Evolutionary conservation across 2,113 vertebrate genomes (phyloP).

Genomic region (Gambusia holbrooki): DNA sequence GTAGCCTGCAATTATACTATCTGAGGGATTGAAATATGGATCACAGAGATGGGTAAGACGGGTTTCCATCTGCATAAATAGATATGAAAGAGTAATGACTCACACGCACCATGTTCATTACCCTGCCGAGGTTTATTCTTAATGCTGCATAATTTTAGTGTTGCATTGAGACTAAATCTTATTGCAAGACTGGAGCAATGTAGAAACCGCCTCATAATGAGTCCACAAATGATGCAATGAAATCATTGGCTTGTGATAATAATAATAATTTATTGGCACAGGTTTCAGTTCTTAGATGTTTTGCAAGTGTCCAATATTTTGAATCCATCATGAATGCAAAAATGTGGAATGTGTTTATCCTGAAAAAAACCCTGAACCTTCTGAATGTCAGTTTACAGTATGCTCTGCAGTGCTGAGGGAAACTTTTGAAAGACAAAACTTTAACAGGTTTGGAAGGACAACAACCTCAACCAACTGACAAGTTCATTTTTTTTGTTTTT

Average conservation of each 20-base stretch:
- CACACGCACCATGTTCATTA: slow-evolving; percentile 29
- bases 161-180: neutral
- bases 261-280: neutral
- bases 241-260: neutral
- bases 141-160: slow-evolving; percentile 15
- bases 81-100: slow-evolving; percentile 56
- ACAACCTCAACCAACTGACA: slow-evolving; percentile 15
- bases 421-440: slow-evolving; percentile 18
- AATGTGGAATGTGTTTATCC: neutral
- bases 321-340: neutral
- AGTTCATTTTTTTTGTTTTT: slow-evolving; percentile 1
- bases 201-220: neutral
- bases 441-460: slow-evolving; percentile 14
- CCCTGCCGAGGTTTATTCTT: slow-evolving; percentile 25
- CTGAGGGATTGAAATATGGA: slow-evolving; percentile 54
- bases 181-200: slow-evolving; percentile 1
- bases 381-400: neutral
- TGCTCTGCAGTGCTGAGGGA: neutral
- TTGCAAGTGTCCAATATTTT: neutral
- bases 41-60: slow-evolving; percentile 42
- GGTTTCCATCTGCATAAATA: slow-evolving; percentile 57
- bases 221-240: neutral
- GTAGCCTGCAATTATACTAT: slow-evolving; percentile 63
- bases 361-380: neutral
- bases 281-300: neutral